These are phyloP conservation scores for Hyaena hyaena DNA, from an alignment of 2,113 vertebrate genomes.

Conservation along the genomic window DNA sequence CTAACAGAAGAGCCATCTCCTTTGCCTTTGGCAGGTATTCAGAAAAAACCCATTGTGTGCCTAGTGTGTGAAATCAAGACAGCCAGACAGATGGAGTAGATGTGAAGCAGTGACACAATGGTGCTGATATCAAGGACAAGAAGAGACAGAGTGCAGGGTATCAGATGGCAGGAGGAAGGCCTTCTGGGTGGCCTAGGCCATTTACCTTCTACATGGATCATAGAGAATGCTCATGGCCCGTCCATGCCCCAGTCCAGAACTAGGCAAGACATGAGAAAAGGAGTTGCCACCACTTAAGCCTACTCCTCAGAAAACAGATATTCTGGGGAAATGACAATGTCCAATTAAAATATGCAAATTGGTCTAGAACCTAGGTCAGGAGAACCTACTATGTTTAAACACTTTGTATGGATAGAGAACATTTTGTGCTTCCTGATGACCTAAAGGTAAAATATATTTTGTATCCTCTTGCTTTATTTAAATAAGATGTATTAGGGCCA, in stretches of 20 bases:
- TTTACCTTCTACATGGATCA: fast-evolving
- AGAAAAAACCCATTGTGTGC: neutral
- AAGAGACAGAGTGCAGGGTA: neutral
- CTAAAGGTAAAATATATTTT: neutral
- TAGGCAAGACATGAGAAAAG: neutral
- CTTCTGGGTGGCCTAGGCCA: too few species aligned
- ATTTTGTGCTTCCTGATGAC: neutral
- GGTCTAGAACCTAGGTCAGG: neutral
- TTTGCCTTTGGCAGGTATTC: neutral
- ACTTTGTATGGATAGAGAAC: neutral
- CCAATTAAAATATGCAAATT: neutral
- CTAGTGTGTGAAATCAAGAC: neutral
- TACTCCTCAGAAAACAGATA: neutral
- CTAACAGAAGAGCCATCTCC: neutral
- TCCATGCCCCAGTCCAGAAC: neutral
- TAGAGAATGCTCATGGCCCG: neutral
- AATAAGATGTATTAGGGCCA: neutral
- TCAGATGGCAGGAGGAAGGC: too few species aligned
- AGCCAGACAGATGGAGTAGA: neutral
- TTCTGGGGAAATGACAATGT: neutral
- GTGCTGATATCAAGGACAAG: neutral
- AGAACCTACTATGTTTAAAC: neutral
- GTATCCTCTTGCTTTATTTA: neutral
- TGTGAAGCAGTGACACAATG: neutral
- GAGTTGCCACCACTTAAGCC: neutral